Conservation (phyloP, 2,113 vertebrate genomes). For the Platysternon megacephalum region DNA sequence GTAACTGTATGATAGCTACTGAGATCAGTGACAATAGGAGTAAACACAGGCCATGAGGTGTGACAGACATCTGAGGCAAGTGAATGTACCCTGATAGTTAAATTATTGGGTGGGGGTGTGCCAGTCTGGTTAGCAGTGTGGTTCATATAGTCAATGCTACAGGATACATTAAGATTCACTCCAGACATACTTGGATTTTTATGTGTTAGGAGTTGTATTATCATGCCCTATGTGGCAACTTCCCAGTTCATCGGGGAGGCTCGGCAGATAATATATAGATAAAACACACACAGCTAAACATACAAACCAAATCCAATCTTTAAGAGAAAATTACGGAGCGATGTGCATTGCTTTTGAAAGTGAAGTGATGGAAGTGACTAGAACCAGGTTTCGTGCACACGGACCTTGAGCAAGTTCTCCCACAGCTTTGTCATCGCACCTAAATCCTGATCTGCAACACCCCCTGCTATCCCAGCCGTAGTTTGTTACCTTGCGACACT, state of each 20-base stretch:
- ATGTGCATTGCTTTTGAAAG: accelerated
- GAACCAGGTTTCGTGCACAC: accelerated
- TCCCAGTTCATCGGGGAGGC: not conserved
- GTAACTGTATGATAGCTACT: not conserved
- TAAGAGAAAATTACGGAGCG: accelerated
- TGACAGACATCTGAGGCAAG: not conserved
- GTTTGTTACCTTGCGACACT: not conserved
- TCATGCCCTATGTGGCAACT: accelerated
- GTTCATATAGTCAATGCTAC: not conserved
- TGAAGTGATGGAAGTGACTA: not conserved
- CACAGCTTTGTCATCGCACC: accelerated
- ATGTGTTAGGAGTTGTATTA: accelerated
- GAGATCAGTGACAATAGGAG: accelerated
- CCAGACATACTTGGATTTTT: not conserved
- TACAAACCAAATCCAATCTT: accelerated
- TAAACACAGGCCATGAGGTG: not conserved
- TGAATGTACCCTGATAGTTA: not conserved
- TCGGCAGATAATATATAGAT: not conserved
- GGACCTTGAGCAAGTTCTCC: accelerated
- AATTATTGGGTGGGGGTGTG: not conserved
- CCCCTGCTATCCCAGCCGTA: not conserved
- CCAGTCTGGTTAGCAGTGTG: accelerated
- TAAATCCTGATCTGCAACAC: not conserved
- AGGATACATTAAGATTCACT: not conserved
- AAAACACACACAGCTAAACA: not conserved